Evolutionary conservation across 2,888 invertebrate genomes (phyloP), one percentile per base, ranked within the genome.

Genomic region (Drosophila gaucha): DNA sequence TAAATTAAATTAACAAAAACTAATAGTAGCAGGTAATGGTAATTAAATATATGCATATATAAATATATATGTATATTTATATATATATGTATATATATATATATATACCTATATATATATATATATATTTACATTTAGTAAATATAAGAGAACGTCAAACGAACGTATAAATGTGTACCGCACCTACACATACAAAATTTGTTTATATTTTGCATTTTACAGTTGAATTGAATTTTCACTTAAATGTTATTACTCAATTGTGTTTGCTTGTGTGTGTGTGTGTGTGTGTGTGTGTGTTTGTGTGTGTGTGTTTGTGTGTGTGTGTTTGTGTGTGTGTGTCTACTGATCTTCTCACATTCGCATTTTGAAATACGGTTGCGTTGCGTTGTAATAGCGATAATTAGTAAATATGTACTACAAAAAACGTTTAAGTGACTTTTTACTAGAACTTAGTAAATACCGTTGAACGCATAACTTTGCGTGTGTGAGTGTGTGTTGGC

Each of bases 1-100:
- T 72, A 64, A 73, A 74, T 82, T 84, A 82, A 86, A 84, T 82
- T 84, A 82, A 82, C 87, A 82, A 82, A 82, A 74, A 86, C 67
- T 80, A 84, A 68, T 60, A 86, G 72, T 80, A 80, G 75, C 72
- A 80, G 79, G 83, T 85, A 80, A 63, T 64, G 54, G 64, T 78
- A 82, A 71, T 55, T 56, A 47, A 35, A 58, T 36, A 31, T 69
- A 63, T 51, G 35, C 41, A 35, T 62, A 33, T 47, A 38, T 59
- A 50, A 36, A 30, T 51, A 46, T 57, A 38, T 30, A 51, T 16
- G 35, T 46, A 56, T 50, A 39, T 43, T 16, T 26, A 52, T 16
- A 22, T 43, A 47, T 43, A 46, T 36, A 26, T 26, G 24, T 47
- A 16, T 35, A 49, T 50, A 38, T 55, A 33, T 36, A 60, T 47